These are phyloP conservation scores for Myotis brandtii DNA, from an alignment of 2,113 vertebrate species.

Conservation along the genomic window DNA sequence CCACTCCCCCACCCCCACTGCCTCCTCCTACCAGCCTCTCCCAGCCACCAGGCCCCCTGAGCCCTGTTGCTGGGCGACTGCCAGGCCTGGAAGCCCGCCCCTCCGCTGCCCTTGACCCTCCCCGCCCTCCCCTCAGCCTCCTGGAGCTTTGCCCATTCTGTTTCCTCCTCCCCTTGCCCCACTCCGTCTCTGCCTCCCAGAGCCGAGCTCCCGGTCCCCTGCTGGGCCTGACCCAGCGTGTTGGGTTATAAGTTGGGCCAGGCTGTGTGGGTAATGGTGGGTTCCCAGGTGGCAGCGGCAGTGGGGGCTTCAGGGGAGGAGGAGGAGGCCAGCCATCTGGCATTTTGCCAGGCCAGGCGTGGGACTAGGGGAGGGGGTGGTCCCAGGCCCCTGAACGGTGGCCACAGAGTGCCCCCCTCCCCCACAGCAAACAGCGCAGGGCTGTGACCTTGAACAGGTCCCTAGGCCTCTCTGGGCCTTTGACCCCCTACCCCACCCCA, in stretches of 20 bases:
- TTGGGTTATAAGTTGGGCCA: not conserved
- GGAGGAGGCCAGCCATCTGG: not conserved
- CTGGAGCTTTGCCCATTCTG: not conserved
- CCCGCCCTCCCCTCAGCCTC: not conserved
- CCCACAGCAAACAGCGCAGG: accelerated
- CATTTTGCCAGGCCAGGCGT: not conserved
- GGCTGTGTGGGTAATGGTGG: not conserved
- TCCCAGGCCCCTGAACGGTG: not conserved
- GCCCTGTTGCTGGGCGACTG: not conserved
- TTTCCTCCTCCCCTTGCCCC: not conserved
- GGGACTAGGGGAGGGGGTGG: not conserved
- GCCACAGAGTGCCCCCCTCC: accelerated
- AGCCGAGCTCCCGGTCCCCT: not conserved
- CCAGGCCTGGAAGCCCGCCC: constrained; percentile 2
- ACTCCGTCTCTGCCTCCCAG: not conserved
- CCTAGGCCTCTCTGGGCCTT: not conserved
- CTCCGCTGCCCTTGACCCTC: constrained; percentile 12
- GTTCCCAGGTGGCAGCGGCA: not conserved
- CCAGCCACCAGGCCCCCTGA: not conserved
- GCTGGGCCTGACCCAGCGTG: not conserved
- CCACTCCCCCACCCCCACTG: too few relatives aligned
- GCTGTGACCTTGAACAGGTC: not conserved
- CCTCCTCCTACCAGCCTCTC: not conserved
- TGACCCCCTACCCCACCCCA: not conserved
- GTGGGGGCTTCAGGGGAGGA: too few relatives aligned